These are phyloP conservation scores for Phataginus tricuspis DNA, from an alignment of 2,797 vertebrate species.

Conservation along the genomic window DNA sequence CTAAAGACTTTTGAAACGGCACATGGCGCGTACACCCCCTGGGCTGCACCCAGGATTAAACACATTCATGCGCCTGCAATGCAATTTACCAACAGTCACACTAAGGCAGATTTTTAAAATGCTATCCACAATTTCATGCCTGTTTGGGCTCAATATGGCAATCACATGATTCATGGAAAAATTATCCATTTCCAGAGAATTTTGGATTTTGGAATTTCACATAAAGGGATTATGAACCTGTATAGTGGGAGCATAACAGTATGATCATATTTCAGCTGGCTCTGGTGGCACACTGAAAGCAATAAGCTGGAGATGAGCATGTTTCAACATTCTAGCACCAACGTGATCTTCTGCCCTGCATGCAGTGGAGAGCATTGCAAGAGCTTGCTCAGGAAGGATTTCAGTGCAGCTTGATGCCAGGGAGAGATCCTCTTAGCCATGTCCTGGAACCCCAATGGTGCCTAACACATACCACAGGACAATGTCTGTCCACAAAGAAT, in stretches of 20 bases:
- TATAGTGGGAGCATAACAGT: accelerated
- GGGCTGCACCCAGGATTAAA: neutral
- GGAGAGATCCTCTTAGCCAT: neutral
- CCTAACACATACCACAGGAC: accelerated
- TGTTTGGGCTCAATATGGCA: neutral
- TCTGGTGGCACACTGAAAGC: accelerated
- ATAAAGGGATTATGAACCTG: neutral
- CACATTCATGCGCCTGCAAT: accelerated
- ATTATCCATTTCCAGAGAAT: neutral
- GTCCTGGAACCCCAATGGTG: neutral
- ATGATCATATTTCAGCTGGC: neutral
- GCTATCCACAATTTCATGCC: neutral
- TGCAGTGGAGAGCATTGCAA: accelerated
- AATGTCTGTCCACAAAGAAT: neutral
- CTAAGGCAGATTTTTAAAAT: neutral
- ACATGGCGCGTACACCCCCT: accelerated
- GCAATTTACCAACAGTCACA: neutral
- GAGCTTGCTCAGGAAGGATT: neutral
- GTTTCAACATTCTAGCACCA: neutral
- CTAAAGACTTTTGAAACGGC: neutral
- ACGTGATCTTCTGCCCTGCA: neutral
- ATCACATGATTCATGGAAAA: neutral
- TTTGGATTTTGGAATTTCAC: neutral
- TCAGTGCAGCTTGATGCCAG: neutral
- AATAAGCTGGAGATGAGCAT: neutral